Base-by-base conservation (phyloP, 2,888 invertebrate species). In the Lepidochitona cinerea region DNA sequence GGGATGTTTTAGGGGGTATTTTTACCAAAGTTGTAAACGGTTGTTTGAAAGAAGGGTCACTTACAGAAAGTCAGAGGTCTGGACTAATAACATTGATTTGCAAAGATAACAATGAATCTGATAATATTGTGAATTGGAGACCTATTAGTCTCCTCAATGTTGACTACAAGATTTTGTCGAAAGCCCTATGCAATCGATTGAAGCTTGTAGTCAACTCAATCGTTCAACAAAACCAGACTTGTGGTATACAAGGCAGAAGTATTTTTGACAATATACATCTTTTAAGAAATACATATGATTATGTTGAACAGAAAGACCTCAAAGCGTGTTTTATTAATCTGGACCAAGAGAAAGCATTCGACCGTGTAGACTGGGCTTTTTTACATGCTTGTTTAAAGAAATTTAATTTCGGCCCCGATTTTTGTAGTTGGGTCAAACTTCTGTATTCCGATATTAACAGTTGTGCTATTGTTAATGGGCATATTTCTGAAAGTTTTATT, bases 291-390 rank as follows among this genome's bases (percentile, higher is more conserved):
- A 70, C 78, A 29, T 29, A 75, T 35, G 76, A 79, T 69, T 81
- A 77, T 81, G 66, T 71, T 26, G 70, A 79, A n/a, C 75, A 76
- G 53, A 76, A 80, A 67, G 37, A 81, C 9, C 33, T 77, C n/a
- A 14, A 64, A 37, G 73, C 75, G 37, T 70, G 69, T 37, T 79
- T 81, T 68, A 76, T 81, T 41, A 54, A 52, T 73, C n/a, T 81
- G 37, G 82, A 82, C 64, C 83, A 82, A 70, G 79, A 78, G 66
- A 83, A 82, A 64, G 81, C 81, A 0, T 82, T 82, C 37, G 81
- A 82, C 68, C 69, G 81, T 52, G 81, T 81, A 14, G 73, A 74
- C 29, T 76, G 78, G 70, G 65, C 69, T 14, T 82, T 73, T 72
- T n/a, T 83, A 26, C 77, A 75, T 73, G 71, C 78, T 64, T 67